Evolutionary conservation across 2,888 invertebrate species (phyloP), one percentile per base, ranked within the genome.

Genomic region (Campaea margaritaria): DNA sequence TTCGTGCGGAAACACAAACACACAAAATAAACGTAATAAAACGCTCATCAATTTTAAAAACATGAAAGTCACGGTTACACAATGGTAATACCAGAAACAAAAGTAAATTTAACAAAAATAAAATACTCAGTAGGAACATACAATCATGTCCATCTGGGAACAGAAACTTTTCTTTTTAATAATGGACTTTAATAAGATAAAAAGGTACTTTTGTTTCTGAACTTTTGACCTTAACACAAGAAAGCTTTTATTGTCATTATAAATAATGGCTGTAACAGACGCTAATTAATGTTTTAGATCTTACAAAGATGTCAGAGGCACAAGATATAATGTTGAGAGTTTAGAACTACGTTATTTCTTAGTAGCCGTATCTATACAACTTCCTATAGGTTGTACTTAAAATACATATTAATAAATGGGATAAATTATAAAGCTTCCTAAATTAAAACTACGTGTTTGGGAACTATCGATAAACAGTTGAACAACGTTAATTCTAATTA

Each of bases 211-310:
- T 65, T 64, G 42, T 59, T 57, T 45, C 44, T 38, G 10, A 64
- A 67, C 64, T 67, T 69, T 62, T 62, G 63, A 58, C 59, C 55
- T 65, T 62, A 54, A 61, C 57, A 58, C 58, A 55, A 66, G 55
- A 63, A 65, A 55, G 62, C 65, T 65, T 62, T 62, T 58, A 64
- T 67, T 67, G 65, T 69, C 64, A 58, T 54, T 38, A 54, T 64
- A 64, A 69, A 59, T 69, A 56, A 69, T 51, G 48, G 58, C 56
- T 42, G 42, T 41, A 45, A 46, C 54, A 45, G 49, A 49, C 58
- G 45, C 36, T 67, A 63, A 67, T 62, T 62, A 62, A 54, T 61
- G 56, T 56, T 65, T 65, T 63, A 61, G 31, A 57, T 60, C 61
- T 51, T 15, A 46, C 55, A 61, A 54, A 56, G 51, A 61, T 61